Evolutionary conservation across 2,888 invertebrate genomes (phyloP), one percentile per base, ranked within the genome.

Genomic region (Mylabris sibirica): DNA sequence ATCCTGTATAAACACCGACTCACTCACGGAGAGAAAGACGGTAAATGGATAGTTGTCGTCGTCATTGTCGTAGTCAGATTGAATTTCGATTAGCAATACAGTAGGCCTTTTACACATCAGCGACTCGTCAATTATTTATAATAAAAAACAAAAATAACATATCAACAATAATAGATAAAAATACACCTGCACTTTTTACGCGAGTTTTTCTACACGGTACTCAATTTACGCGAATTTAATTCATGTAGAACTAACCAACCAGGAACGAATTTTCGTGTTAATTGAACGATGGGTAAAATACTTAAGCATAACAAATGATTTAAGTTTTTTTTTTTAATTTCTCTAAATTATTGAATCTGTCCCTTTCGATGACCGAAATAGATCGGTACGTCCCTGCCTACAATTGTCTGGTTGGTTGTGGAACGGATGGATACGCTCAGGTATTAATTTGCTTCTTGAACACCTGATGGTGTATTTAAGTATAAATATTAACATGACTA

Each of bases 11-110:
- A 30, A 30, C 5, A 30, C 8, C 30, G 30, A 6, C 30, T 30
- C 30, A 30, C 8, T 30, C 30, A 30, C n/a, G n/a, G 8, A 30
- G 30, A 30, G 30, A 30, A 30, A 83, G 83, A 84, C 81, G 81
- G 84, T 83, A 84, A 83, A 83, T 80, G 78, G 76, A 73, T 30
- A 30, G 30, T 30, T 30, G 30, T 30, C 30, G 30, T 8, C 30
- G 8, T 30, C 30, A 30, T 30, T 30, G 30, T 30, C 8, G 8
- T 30, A 44, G 44, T 44, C 73, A 81, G 83, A 84, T 84, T 82
- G 81, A 80, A 81, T 84, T 84, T 84, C 84, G 82, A 82, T 83
- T 82, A 79, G 30, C 30, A 30, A 8, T 30, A 30, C 8, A 30
- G 30, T 14, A 30, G 24, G 79, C 44, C 76, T 75, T 80, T 81